Conservation (phyloP, 2,888 invertebrate species). For the Drosophila niveifrons region DNA sequence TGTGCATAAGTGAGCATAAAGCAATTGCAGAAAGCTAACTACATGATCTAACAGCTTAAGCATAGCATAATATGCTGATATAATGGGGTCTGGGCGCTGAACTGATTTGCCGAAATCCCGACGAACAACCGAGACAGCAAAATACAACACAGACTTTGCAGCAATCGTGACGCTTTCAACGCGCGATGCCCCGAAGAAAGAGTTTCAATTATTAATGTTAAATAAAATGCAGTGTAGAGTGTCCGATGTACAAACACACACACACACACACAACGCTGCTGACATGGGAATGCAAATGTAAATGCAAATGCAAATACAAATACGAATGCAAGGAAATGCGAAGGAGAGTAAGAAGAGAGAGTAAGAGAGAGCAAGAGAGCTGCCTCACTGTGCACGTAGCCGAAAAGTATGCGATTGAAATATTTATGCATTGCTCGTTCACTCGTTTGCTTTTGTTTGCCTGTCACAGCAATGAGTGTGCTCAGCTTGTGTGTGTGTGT, state of each 20-base stretch:
- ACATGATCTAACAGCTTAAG: neutral
- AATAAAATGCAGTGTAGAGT: conserved; percentile 65
- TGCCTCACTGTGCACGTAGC: conserved; percentile 62
- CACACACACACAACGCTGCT: conserved; percentile 6
- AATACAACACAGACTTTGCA: conserved; percentile 25
- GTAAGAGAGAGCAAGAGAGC: neutral
- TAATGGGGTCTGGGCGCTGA: neutral
- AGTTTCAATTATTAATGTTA: conserved; percentile 73
- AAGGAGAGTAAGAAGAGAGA: no score
- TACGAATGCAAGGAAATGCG: neutral
- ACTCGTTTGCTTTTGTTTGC: conserved; percentile 68
- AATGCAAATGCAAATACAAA: conserved; percentile 12
- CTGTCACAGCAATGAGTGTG: neutral
- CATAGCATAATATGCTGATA: neutral
- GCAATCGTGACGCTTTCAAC: conserved; percentile 19
- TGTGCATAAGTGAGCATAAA: conserved; percentile 1
- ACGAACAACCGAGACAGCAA: conserved; percentile 10
- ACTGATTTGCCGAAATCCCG: conserved; percentile 25
- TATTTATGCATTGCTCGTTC: conserved; percentile 75
- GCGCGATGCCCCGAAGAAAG: conserved; percentile 38
- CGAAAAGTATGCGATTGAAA: conserved; percentile 79
- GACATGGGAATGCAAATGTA: neutral
- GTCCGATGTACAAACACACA: conserved; percentile 28
- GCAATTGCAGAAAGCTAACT: neutral
- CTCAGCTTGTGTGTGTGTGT: conserved; percentile 4